A percentile compares a stretch with the other conserved stretches of the same genome.
phyloP scores from a whole-genome alignment of 2,797 vertebrate genomes.

The Ptychobarbus kaznakovi region DNA sequence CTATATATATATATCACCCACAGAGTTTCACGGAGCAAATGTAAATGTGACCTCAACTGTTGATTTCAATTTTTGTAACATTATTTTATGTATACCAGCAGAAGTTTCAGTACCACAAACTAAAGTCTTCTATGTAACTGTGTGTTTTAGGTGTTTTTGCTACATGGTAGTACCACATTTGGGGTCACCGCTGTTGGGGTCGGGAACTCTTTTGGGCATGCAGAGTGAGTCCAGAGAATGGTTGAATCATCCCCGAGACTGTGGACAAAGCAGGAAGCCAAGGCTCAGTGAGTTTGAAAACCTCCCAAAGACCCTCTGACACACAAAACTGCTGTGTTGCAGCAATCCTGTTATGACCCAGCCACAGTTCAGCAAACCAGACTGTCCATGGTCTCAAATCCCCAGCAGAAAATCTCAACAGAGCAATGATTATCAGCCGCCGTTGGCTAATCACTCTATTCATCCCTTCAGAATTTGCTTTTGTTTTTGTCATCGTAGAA shows the following conservation, averaged over 20 bases:
- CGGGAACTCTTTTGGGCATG: not conserved
- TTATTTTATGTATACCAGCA: not conserved
- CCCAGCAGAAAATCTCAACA: conserved; percentile 22
- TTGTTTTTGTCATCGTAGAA: not conserved
- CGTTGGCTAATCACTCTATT: conserved; percentile 3
- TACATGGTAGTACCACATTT: not conserved
- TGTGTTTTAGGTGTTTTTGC: not conserved
- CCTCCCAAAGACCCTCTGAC: conserved; percentile 47
- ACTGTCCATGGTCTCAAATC: conserved; percentile 22
- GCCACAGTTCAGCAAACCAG: conserved; percentile 29
- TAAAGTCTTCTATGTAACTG: not conserved
- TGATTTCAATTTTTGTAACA: not conserved
- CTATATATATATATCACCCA: not conserved
- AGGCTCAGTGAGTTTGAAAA: conserved; percentile 43
- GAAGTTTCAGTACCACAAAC: not conserved
- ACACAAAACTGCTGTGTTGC: conserved; percentile 52
- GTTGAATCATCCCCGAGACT: conserved; percentile 33
- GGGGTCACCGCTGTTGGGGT: too few species aligned
- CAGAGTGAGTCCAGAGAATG: conserved; percentile 12
- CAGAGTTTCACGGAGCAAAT: not conserved
- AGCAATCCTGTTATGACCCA: conserved; percentile 40
- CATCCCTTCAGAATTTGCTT: not conserved
- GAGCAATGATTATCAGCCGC: conserved; percentile 27
- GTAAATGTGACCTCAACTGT: not conserved
- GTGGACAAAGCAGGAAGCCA: conserved; percentile 30